Percentiles rank a stretch among this genome's conserved stretches.
Conservation (phyloP, 2,797 vertebrate species). For the Cheracebus regulus region DNA sequence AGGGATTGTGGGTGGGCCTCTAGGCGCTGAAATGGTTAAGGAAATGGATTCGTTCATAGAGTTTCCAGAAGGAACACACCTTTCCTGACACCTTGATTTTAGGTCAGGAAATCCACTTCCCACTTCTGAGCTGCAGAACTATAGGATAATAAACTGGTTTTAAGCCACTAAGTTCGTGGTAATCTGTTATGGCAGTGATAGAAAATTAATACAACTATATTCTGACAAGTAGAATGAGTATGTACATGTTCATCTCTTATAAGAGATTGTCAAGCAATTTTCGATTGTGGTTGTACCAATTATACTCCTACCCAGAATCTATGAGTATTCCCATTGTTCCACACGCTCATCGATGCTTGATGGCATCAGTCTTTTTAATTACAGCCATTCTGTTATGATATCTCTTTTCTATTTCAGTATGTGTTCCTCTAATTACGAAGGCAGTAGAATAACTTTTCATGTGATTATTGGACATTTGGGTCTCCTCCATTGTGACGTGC, state of each 20-base stretch:
- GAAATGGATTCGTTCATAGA: background rate
- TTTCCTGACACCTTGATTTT: background rate
- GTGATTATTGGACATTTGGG: background rate
- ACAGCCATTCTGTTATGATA: background rate
- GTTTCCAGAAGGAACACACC: background rate
- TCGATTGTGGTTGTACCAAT: background rate
- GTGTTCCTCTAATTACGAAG: background rate
- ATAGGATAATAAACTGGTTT: background rate
- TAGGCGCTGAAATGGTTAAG: background rate
- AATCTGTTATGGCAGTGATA: background rate
- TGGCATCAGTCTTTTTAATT: background rate
- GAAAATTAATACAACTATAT: background rate
- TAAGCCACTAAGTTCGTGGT: background rate
- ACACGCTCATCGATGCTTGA: fast-evolving
- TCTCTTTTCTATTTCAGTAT: background rate
- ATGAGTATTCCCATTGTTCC: background rate
- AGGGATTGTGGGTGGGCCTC: background rate
- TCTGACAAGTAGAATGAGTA: background rate
- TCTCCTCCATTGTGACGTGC: background rate
- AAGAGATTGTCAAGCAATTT: background rate
- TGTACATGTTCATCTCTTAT: background rate
- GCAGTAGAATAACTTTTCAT: background rate
- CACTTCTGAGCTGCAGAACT: background rate
- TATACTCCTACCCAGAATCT: background rate
- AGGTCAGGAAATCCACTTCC: background rate